Conservation (phyloP, 1,140 invertebrate genomes). For the Anastrepha ludens region DNA sequence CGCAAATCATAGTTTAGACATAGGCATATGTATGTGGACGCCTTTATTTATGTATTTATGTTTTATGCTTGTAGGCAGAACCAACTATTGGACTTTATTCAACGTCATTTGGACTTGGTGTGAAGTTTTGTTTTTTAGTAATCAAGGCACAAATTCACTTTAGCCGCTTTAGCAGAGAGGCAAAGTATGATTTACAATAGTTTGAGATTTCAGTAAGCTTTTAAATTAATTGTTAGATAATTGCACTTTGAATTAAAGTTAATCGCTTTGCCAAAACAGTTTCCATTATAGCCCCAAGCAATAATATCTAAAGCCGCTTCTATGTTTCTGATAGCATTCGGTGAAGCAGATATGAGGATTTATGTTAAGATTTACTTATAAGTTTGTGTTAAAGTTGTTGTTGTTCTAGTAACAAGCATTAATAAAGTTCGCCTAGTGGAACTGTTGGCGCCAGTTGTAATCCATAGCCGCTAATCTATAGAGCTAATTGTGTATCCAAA, state of each 20-base stretch:
- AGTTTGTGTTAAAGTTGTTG: no score
- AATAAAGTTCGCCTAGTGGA: no score
- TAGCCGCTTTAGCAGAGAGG: not conserved
- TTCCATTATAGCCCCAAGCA: not conserved
- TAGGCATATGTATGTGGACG: not conserved
- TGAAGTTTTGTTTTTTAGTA: constrained; percentile 4
- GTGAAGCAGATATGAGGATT: no score
- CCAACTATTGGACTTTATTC: not conserved
- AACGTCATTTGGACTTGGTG: not conserved
- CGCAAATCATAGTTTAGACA: not conserved
- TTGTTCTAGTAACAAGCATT: no score
- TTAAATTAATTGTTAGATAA: not conserved
- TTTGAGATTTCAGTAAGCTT: constrained; percentile 6
- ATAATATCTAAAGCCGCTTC: no score
- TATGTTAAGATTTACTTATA: no score
- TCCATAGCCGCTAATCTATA: no score
- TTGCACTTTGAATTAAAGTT: constrained; percentile 8
- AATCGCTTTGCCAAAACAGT: not conserved
- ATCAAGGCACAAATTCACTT: not conserved
- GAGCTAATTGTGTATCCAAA: no score
- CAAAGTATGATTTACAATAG: not conserved
- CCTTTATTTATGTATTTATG: not conserved
- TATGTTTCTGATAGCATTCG: no score
- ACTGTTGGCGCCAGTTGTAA: no score
- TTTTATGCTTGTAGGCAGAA: not conserved